Evolutionary conservation across 2,888 invertebrate species (phyloP).

Genomic region (Colletes collaris): DNA sequence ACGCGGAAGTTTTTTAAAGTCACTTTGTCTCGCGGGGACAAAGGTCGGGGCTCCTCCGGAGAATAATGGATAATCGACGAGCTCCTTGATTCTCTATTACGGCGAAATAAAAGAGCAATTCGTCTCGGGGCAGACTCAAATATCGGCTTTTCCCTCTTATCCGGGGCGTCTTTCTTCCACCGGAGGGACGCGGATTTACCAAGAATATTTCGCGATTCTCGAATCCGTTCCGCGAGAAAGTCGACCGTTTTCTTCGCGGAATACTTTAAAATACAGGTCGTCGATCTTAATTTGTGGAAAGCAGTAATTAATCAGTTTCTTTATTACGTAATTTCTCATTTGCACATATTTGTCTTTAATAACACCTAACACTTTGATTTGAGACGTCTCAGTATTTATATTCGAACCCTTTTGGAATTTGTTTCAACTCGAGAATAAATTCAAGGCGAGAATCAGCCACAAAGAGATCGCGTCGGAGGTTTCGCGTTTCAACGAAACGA

Average conservation of each 20-base stretch:
- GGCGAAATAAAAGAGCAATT: conserved; percentile 69
- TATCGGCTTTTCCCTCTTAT: conserved; percentile 60
- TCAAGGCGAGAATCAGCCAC: no score
- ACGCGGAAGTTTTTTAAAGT: conserved; percentile 70
- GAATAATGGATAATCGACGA: conserved; percentile 73
- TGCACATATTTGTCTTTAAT: no score
- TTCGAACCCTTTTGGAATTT: no score
- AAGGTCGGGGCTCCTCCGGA: conserved; percentile 63
- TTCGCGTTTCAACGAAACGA: no score
- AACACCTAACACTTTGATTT: no score
- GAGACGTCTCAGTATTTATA: no score
- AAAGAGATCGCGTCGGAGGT: no score
- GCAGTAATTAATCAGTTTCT: no score
- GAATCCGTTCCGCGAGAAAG: background rate
- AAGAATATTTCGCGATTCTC: conserved; percentile 35
- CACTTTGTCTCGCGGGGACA: conserved; percentile 68
- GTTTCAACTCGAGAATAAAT: no score
- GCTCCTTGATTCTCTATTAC: conserved; percentile 72
- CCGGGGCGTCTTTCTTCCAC: conserved; percentile 32
- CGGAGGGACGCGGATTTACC: conserved; percentile 18
- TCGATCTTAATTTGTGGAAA: no score
- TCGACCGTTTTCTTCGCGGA: background rate
- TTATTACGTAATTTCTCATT: no score
- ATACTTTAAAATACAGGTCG: no score
- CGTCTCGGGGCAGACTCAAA: conserved; percentile 59